phyloP scores from a whole-genome alignment of 2,888 invertebrate genomes.

The Drosophila koepferae region DNA sequence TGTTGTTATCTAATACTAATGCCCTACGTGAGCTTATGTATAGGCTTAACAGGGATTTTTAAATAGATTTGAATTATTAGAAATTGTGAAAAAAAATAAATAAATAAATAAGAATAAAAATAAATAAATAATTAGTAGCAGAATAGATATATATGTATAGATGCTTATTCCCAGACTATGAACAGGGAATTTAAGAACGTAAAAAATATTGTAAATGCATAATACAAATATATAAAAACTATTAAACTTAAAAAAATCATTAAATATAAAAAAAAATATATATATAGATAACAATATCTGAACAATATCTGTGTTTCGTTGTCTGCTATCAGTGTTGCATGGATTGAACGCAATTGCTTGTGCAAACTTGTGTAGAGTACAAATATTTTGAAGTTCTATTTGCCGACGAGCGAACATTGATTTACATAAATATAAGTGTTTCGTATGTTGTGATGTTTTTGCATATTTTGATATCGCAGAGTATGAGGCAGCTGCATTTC shows the following conservation, averaged over 20 bases:
- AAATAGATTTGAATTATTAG: background rate
- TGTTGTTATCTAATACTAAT: conserved; percentile 11
- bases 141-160: too few species aligned
- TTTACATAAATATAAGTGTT: conserved; percentile 33
- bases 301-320: background rate
- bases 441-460: conserved; percentile 38
- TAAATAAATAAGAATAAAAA: too few species aligned
- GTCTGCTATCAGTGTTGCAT: background rate
- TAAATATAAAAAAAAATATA: too few species aligned
- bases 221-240: too few species aligned
- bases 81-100: background rate
- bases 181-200: too few species aligned
- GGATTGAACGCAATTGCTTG: conserved; percentile 8
- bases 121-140: too few species aligned
- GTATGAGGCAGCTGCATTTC: conserved; percentile 50
- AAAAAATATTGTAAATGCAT: too few species aligned
- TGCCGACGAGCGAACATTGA: conserved; percentile 43
- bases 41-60: too few species aligned
- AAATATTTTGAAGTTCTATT: conserved; percentile 40
- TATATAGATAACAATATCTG: too few species aligned
- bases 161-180: too few species aligned
- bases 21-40: conserved; percentile 1
- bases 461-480: conserved; percentile 45
- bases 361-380: conserved; percentile 35
- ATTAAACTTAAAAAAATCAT: too few species aligned